A percentile compares a stretch with the other conserved stretches of the same genome.
These are phyloP conservation scores for Sclerodermus sp. DNA, from an alignment of 2,888 invertebrate genomes.

Conservation along the genomic window DNA sequence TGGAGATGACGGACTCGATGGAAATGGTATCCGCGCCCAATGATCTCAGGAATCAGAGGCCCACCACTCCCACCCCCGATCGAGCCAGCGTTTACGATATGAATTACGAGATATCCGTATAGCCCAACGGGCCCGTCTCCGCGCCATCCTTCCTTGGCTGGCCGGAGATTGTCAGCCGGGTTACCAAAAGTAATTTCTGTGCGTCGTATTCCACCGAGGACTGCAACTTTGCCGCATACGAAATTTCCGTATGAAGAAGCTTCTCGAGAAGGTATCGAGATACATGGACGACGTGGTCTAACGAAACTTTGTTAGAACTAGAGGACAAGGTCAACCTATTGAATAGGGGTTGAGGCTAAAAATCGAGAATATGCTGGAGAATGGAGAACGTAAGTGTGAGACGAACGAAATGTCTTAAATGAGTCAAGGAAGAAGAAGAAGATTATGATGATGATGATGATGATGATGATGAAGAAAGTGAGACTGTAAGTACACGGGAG, in stretches of 20 bases:
- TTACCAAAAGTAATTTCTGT: slow-evolving; percentile 25
- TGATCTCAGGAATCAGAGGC: slow-evolving; percentile 45
- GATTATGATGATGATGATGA: too few species aligned
- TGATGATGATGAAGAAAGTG: too few species aligned
- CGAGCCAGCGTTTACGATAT: slow-evolving; percentile 90
- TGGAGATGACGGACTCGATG: slow-evolving; percentile 87
- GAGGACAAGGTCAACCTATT: too few species aligned
- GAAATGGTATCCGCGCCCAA: slow-evolving; percentile 69
- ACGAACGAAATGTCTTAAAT: too few species aligned
- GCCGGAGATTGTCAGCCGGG: slow-evolving; percentile 41
- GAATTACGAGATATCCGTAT: slow-evolving; percentile 95
- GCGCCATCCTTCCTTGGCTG: slow-evolving; percentile 39
- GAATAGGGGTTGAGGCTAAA: too few species aligned
- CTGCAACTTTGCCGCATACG: slow-evolving; percentile 27
- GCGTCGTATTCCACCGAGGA: slow-evolving; percentile 24
- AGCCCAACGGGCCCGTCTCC: slow-evolving; percentile 60
- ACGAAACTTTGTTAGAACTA: too few species aligned
- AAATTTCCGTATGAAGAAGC: slow-evolving; percentile 37
- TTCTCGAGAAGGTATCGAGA: too few species aligned
- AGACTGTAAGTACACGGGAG: too few species aligned
- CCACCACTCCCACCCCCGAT: slow-evolving; percentile 72
- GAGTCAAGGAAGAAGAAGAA: too few species aligned
- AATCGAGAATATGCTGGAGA: too few species aligned
- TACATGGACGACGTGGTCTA: too few species aligned
- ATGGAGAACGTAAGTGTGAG: too few species aligned